phyloP scores from a whole-genome alignment of 2,888 invertebrate genomes.

The Disparrhopalites patrizii region DNA sequence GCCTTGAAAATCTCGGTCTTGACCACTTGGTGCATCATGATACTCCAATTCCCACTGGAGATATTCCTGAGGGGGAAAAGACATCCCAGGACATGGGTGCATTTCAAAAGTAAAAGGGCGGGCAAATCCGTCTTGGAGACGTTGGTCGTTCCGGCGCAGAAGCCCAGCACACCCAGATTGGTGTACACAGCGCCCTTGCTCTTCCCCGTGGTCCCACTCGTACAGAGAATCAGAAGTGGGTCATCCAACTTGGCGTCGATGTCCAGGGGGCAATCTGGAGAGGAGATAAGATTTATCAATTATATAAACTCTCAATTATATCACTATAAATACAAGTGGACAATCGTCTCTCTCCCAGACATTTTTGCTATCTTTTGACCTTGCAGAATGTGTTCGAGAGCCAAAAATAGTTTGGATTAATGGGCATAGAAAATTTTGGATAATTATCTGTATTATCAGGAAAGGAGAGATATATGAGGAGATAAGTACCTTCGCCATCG shows the following conservation, averaged over 20 bases:
- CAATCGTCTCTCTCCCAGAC: no score
- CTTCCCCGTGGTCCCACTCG: constrained; percentile 44
- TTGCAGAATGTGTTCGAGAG: no score
- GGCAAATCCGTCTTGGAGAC: constrained; percentile 39
- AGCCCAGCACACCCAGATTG: constrained; percentile 38
- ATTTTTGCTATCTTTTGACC: no score
- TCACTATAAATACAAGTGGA: no score
- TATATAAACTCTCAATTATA: no score
- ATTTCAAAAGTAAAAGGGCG: constrained; percentile 37
- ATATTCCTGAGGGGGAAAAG: constrained; percentile 45
- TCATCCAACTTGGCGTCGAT: constrained; percentile 36
- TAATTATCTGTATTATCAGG: no score
- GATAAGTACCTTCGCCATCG: constrained; percentile 37
- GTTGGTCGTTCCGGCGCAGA: constrained; percentile 41
- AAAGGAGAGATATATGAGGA: no score
- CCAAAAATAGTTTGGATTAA: no score
- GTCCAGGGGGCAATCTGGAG: constrained; percentile 34
- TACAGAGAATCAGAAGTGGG: constrained; percentile 42
- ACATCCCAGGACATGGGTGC: constrained; percentile 44
- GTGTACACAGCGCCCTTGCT: constrained; percentile 47
- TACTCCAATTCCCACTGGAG: constrained; percentile 35
- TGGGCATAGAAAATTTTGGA: neutral
- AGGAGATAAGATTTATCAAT: neutral
- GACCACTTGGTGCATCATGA: constrained; percentile 44
- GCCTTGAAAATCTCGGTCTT: constrained; percentile 46